Evolutionary conservation across 2,113 vertebrate genomes (phyloP).

Genomic region (Ceyx cyanopectus): DNA sequence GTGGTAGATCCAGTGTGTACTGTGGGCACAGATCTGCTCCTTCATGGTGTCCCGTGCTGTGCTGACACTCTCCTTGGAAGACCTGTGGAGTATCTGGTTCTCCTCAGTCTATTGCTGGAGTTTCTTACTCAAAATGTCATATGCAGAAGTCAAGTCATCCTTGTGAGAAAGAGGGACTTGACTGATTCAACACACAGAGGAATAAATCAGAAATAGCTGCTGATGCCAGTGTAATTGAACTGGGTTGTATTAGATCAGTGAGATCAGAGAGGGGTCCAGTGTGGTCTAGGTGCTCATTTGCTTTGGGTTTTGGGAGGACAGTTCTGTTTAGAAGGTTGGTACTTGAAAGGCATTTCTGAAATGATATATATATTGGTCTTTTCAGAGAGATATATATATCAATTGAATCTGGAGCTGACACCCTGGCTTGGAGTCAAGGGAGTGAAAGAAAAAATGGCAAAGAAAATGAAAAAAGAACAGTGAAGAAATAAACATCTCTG

Average conservation of each 20-base stretch:
- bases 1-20: background rate
- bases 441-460: background rate
- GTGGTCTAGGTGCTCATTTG: background rate
- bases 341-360: background rate
- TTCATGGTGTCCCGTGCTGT: fast-evolving
- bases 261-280: background rate
- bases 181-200: background rate
- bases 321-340: background rate
- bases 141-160: background rate
- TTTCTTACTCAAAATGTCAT: background rate
- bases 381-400: background rate
- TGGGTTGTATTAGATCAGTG: background rate
- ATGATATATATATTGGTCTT: background rate
- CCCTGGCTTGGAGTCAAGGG: background rate
- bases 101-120: background rate
- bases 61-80: background rate
- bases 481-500: background rate
- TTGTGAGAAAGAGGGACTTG: background rate
- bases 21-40: background rate
- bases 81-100: background rate
- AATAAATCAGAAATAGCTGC: background rate
- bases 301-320: background rate
- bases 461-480: background rate
- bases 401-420: background rate
- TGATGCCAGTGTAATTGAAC: background rate